Base-by-base conservation (phyloP, 2,888 invertebrate genomes). In the Litoditis marina region DNA sequence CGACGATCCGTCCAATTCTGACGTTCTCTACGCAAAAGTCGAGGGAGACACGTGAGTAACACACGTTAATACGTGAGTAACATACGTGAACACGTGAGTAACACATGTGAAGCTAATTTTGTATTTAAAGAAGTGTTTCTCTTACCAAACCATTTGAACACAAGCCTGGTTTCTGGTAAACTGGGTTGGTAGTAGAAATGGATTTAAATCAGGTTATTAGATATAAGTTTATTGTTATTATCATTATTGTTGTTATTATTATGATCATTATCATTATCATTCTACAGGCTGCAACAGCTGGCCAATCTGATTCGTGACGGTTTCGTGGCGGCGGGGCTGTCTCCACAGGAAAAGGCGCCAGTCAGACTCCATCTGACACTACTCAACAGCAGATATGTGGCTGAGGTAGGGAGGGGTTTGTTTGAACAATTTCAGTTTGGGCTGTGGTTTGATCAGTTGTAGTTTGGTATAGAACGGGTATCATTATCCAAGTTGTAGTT, bases 301-400 rank as follows among this genome's bases (percentile, higher is more conserved):
- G 65, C 68, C 3, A 61, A 73, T 50, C 28, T 58, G 13, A 54
- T 69, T 13, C 27, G 55, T 28, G 30, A 57, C 11, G 36, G 51
- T 3, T 51, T 73, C 22, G 22, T 47, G 1, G 61, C 53, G n/a
- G 50, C 53, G 5, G 65, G 55, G 13, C 25, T 67, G 2, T 44
- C 62, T 2, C 39, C 60, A 0, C 31, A 36, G 8, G 60, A 51
- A 4, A 49, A 44, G 6, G 27, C 25, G 11, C 54, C 53, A 7
- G 73, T 73, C 11, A 68, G 65, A 42, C 44, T 73, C 27, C 73
- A 73, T 30, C 53, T 73, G 65, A 73, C 73, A 11, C 51, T 73
- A 27, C 68, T 71, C 66, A 73, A 73, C 44, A 55, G 64, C 11
- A 50, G 68, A 58, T 69, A 66, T 30, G 44, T 56, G 7, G 49